phyloP scores from a whole-genome alignment of 2,888 invertebrate genomes.

The Parapristionchus giblindavisi region DNA sequence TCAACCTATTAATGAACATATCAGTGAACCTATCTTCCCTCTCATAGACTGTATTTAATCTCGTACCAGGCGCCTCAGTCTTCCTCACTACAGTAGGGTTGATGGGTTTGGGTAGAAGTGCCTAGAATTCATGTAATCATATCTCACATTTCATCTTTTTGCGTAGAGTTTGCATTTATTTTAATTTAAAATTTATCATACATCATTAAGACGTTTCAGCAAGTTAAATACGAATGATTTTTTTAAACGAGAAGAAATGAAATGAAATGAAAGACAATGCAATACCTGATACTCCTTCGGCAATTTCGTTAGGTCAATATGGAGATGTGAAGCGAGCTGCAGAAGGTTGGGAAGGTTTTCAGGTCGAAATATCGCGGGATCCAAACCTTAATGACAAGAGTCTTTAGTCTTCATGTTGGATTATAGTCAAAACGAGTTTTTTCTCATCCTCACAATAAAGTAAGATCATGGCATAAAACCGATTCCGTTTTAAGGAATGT shows the following conservation, averaged over 20 bases:
- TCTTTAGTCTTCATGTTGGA: no score
- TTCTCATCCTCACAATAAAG: no score
- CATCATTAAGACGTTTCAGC: no score
- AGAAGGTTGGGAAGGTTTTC: constrained; percentile 37
- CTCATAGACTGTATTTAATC: no score
- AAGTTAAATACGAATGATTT: not conserved
- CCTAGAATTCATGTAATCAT: constrained; percentile 15
- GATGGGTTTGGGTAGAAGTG: constrained; percentile 32
- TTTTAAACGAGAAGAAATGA: not conserved
- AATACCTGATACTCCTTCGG: constrained; percentile 31
- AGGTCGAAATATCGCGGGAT: constrained; percentile 31
- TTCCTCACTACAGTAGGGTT: constrained; percentile 30
- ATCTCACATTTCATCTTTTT: not conserved
- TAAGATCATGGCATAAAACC: no score
- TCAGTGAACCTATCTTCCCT: no score
- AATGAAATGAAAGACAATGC: not conserved
- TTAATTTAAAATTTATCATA: not conserved
- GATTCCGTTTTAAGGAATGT: no score
- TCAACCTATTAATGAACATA: no score
- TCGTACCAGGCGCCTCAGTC: no score
- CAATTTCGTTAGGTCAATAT: constrained; percentile 34
- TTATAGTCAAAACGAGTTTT: no score
- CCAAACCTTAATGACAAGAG: not conserved
- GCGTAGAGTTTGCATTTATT: not conserved
- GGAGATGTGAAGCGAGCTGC: constrained; percentile 11